phyloP scores from a whole-genome alignment of 2,113 vertebrate species.

The Stigmatopora argus region DNA sequence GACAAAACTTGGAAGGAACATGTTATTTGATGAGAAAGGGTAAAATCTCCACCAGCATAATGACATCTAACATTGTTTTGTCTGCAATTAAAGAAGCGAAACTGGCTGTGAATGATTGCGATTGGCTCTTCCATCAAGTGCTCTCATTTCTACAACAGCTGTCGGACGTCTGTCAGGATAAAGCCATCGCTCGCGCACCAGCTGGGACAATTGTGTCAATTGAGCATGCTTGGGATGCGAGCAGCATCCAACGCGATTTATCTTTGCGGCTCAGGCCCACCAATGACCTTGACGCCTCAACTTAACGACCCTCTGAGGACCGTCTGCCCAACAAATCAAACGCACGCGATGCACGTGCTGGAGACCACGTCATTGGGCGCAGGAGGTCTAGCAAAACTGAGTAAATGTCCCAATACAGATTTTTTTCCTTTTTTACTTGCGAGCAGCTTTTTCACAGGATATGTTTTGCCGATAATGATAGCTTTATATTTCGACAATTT shows the following conservation, averaged over 20 bases:
- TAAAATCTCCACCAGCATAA: conserved; percentile 34
- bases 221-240: background rate
- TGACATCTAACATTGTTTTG: background rate
- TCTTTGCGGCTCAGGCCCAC: background rate
- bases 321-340: background rate
- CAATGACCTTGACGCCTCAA: conserved; percentile 1
- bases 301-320: background rate
- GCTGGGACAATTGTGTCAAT: background rate
- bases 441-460: too few species aligned
- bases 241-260: background rate
- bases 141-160: background rate
- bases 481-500: too few species aligned
- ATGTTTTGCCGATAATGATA: too few species aligned
- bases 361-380: background rate
- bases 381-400: too few species aligned
- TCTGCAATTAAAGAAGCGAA: background rate
- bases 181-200: conserved; percentile 17
- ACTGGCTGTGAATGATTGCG: too few species aligned
- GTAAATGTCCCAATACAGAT: too few species aligned
- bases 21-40: conserved; percentile 32
- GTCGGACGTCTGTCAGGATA: conserved; percentile 14
- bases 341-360: background rate
- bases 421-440: too few species aligned
- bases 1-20: conserved; percentile 33
- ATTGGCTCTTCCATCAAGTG: background rate